Conservation (phyloP, 1,140 invertebrate genomes). For the Tribolium madens region DNA sequence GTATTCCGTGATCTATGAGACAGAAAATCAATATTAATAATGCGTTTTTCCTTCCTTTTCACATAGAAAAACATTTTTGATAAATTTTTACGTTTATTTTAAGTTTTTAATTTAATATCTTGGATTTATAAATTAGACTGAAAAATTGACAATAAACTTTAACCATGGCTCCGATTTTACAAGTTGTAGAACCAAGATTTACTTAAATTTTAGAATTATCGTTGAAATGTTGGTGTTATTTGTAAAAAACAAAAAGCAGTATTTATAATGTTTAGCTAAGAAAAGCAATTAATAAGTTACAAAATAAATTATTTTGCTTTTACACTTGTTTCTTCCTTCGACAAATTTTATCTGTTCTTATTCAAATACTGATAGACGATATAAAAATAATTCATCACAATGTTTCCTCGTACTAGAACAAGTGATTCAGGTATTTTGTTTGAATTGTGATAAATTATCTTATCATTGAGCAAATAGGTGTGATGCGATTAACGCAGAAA, state of each 20-base stretch:
- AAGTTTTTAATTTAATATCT: too few relatives aligned
- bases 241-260: too few relatives aligned
- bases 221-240: too few relatives aligned
- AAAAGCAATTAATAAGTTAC: too few relatives aligned
- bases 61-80: too few relatives aligned
- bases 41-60: not conserved
- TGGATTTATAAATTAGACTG: too few relatives aligned
- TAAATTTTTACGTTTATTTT: too few relatives aligned
- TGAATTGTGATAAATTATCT: slow-evolving; percentile 52
- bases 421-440: slow-evolving; percentile 49
- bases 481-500: slow-evolving; percentile 33
- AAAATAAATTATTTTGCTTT: not conserved
- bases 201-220: too few relatives aligned
- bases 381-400: slow-evolving; percentile 20
- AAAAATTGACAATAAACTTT: too few relatives aligned
- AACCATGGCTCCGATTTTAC: too few relatives aligned
- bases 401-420: slow-evolving; percentile 10
- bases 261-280: too few relatives aligned
- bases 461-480: slow-evolving; percentile 45
- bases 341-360: not conserved
- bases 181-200: too few relatives aligned
- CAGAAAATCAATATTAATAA: slow-evolving; percentile 29
- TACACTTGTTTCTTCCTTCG: not conserved
- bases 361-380: not conserved
- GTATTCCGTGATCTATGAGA: slow-evolving; percentile 16